Conservation (phyloP, 2,888 invertebrate species). For the Nysson spinosus region DNA sequence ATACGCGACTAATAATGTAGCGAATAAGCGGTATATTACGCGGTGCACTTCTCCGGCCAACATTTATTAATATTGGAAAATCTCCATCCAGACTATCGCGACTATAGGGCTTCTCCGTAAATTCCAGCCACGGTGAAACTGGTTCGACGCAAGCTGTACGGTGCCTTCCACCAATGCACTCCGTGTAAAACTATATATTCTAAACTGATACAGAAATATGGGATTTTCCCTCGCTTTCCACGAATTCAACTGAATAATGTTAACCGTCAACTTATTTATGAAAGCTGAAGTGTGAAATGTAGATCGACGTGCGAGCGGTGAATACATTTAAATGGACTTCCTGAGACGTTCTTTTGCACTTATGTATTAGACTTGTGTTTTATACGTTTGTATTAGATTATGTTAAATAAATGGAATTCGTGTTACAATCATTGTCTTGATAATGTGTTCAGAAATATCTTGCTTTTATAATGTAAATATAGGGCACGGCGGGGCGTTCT, state of each 20-base stretch:
- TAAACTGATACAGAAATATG: conserved; percentile 43
- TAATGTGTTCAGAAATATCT: no score
- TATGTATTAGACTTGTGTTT: no score
- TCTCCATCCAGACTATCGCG: conserved; percentile 48
- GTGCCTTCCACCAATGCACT: conserved; percentile 16
- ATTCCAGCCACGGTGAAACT: conserved; percentile 40
- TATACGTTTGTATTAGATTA: no score
- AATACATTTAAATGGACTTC: no score
- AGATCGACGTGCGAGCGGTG: no score
- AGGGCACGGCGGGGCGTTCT: no score
- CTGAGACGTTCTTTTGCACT: no score
- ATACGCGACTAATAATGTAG: conserved; percentile 46
- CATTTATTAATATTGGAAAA: conserved; percentile 63
- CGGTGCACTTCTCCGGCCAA: conserved; percentile 34
- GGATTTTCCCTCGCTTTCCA: conserved; percentile 42
- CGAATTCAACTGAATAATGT: conserved; percentile 40
- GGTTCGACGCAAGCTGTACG: conserved; percentile 17
- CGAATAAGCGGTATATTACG: conserved; percentile 51
- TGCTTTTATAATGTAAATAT: no score
- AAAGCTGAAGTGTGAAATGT: no score
- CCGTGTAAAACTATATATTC: conserved; percentile 34
- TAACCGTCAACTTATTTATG: conserved; percentile 25
- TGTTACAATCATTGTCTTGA: no score
- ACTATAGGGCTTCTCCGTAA: conserved; percentile 46
- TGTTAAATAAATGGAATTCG: no score